Evolutionary conservation across 2,113 vertebrate species (phyloP), one percentile per base, ranked within the genome.

Genomic region (Microcebus griseorufus): DNA sequence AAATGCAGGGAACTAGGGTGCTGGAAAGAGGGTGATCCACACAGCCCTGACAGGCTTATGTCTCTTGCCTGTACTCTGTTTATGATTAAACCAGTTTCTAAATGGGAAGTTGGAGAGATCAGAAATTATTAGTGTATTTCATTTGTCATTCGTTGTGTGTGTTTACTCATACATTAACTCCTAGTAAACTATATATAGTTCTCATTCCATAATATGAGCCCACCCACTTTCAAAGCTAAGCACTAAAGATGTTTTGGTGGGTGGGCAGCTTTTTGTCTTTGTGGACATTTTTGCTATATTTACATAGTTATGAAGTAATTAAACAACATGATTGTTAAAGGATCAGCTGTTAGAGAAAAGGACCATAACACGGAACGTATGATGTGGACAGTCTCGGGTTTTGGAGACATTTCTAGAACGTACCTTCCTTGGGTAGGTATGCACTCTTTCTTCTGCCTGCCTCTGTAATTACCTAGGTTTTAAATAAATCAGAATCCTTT

Each of bases 401-500:
- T 14, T 42, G 32, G 73, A 96, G 96, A 95, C 53, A 60, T 86
- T 80, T 25, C 70, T 32, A 12, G 84, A 76, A 14, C 12, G 7
- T 27, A 20, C 65, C 64, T 83, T 65, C 69, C 25, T 42, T 34
- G 9, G 60, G 22, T 39, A n/a, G 39, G 34, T 73, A 29, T 7
- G 4, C 3, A 25, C 2, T n/a, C n/a, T 53, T 48, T 60, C 51
- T 76, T 45, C 58, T 51, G 70, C 79, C 78, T 55, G 37, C 53
- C 39, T 95, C 81, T 88, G 58, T 80, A 5, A 2, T 88, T 93
- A 27, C 60, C 81, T 60, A 94, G 94, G 60, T 96, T 97, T 89
- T 88, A 97, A 96, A 97, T 96, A 96, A 95, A 97, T 37, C 39
- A 69, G 17, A 97, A 96, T 97, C 82, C 79, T 97, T 88, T 6